These are phyloP conservation scores for Enteromius paludinosus DNA, from an alignment of 2,797 vertebrate genomes.

Conservation along the genomic window DNA sequence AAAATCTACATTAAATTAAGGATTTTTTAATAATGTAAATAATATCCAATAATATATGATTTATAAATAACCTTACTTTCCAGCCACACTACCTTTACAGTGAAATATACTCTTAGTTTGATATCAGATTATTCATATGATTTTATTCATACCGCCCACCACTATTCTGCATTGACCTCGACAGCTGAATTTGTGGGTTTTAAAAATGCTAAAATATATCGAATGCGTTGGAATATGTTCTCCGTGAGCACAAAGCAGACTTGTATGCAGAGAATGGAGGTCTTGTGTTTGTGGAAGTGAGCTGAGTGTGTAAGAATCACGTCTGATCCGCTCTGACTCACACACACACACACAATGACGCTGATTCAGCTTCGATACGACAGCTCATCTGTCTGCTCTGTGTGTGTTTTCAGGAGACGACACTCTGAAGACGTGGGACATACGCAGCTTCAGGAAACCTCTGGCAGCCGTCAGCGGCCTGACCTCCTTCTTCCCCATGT, in stretches of 20 bases:
- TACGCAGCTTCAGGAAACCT: constrained; percentile 92
- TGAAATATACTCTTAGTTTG: neutral
- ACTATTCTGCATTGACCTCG: constrained; percentile 15
- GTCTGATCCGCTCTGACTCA: constrained; percentile 2
- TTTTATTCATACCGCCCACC: neutral
- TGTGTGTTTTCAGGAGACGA: constrained; percentile 87
- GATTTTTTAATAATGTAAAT: too few relatives aligned
- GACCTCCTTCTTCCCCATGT: constrained; percentile 90
- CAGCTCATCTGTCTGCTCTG: constrained; percentile 12
- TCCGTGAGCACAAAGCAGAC: constrained; percentile 37
- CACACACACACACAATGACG: constrained; percentile 1
- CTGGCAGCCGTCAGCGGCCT: constrained; percentile 85
- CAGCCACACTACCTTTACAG: neutral
- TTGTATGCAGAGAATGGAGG: constrained; percentile 40
- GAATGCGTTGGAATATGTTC: neutral
- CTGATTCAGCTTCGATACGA: constrained; percentile 37
- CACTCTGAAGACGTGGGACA: constrained; percentile 95
- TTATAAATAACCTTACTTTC: too few relatives aligned
- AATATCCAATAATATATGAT: too few relatives aligned
- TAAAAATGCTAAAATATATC: constrained; percentile 34
- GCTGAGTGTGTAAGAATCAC: neutral
- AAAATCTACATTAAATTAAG: too few relatives aligned
- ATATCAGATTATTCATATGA: constrained; percentile 1
- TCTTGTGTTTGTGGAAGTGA: constrained; percentile 28
- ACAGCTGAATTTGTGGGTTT: constrained; percentile 29